Evolutionary conservation across 2,888 invertebrate genomes (phyloP).

Genomic region (Pharmacophagus antenor): DNA sequence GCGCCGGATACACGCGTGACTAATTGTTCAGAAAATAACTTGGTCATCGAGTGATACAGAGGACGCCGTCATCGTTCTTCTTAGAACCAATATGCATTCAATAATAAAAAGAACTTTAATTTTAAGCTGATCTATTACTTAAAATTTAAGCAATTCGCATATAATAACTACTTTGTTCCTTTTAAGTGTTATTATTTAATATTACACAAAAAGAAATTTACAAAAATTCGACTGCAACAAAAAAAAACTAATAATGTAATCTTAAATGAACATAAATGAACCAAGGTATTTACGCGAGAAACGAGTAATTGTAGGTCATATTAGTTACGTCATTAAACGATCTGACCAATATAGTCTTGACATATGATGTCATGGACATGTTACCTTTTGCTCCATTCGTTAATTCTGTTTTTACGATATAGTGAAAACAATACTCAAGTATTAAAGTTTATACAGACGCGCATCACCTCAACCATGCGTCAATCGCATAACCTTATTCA

Average conservation of each 20-base stretch:
- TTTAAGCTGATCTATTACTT: neutral
- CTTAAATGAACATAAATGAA: neutral
- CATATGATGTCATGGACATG: conserved; percentile 28
- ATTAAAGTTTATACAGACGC: conserved; percentile 11
- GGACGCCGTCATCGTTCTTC: conserved; percentile 69
- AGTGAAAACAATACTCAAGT: conserved; percentile 7
- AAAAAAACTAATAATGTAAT: too few relatives aligned
- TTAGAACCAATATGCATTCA: conserved; percentile 64
- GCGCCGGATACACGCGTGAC: conserved; percentile 78
- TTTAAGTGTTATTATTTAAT: too few relatives aligned
- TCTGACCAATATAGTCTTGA: conserved; percentile 31
- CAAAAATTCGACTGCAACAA: too few relatives aligned
- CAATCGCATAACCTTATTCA: conserved; percentile 20
- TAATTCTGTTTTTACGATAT: conserved; percentile 8
- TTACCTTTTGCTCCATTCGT: conserved; percentile 8
- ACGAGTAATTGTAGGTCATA: conserved; percentile 28
- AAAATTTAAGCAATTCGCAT: neutral
- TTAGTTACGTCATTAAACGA: conserved; percentile 29
- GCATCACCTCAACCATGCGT: conserved; percentile 11
- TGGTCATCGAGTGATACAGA: conserved; percentile 75
- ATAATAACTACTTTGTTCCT: neutral
- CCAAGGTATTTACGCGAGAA: conserved; percentile 23
- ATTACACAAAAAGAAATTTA: too few relatives aligned
- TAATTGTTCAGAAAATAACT: conserved; percentile 80
- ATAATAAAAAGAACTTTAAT: conserved; percentile 33